Evolutionary conservation across 2,888 invertebrate genomes (phyloP).

Genomic region (Harmothoe impar): DNA sequence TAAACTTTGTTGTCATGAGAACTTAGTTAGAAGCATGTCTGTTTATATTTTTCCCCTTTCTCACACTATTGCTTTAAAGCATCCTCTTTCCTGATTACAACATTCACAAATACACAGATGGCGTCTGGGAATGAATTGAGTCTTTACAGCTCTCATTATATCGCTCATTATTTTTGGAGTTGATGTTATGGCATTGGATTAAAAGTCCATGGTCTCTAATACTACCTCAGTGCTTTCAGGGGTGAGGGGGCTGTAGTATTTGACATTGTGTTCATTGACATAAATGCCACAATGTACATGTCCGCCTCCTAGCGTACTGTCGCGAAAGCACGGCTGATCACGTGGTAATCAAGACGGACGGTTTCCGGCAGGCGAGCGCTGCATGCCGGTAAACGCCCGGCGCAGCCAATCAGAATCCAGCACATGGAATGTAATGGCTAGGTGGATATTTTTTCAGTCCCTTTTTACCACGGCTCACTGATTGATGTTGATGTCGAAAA

Average conservation of each 20-base stretch:
- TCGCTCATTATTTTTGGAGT: background rate
- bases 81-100: no score
- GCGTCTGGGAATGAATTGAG: background rate
- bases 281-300: slow-evolving; percentile 27
- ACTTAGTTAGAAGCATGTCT: background rate
- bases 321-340: background rate
- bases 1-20: background rate
- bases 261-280: slow-evolving; percentile 17
- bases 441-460: background rate
- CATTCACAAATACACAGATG: no score
- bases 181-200: background rate
- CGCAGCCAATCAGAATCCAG: slow-evolving; percentile 32
- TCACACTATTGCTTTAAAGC: background rate
- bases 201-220: background rate
- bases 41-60: background rate
- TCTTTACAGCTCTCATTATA: background rate
- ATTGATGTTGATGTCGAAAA: slow-evolving; percentile 23
- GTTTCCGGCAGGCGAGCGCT: slow-evolving; percentile 52
- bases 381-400: background rate
- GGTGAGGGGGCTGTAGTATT: background rate
- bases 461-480: background rate
- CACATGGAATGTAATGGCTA: background rate
- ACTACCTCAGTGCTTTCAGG: background rate
- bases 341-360: slow-evolving; percentile 27
- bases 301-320: background rate